These are phyloP conservation scores for Akabosia matsudoensis DNA, from an alignment of 1,140 invertebrate genomes.

Conservation along the genomic window DNA sequence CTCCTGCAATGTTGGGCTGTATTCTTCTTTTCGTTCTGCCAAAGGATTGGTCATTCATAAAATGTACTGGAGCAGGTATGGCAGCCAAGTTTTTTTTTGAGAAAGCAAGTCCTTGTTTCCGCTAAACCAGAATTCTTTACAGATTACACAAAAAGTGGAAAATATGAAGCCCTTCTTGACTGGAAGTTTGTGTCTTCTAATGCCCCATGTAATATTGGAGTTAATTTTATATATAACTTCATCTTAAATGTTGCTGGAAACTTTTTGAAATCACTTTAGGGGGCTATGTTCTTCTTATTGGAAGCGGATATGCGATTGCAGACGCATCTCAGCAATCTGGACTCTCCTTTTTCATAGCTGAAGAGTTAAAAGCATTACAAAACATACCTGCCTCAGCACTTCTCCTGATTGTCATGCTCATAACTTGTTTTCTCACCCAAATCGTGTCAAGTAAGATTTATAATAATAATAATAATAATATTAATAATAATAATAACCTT, in stretches of 20 bases:
- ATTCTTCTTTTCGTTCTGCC: conserved; percentile 77
- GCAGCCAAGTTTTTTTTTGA: conserved; percentile 68
- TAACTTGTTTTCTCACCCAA: conserved; percentile 53
- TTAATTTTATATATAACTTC: too few species aligned
- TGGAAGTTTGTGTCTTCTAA: conserved; percentile 74
- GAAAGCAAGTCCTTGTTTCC: too few species aligned
- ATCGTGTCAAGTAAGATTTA: conserved; percentile 53
- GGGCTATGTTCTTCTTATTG: conserved; percentile 46
- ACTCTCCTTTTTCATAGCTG: conserved; percentile 69
- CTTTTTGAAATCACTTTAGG: background rate
- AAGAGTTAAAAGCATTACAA: conserved; percentile 53
- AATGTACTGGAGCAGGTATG: conserved; percentile 51
- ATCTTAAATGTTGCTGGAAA: background rate
- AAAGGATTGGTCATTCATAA: conserved; percentile 59
- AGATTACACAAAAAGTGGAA: too few species aligned
- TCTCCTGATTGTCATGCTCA: conserved; percentile 49
- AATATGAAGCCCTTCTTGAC: conserved; percentile 61
- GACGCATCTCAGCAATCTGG: conserved; percentile 73
- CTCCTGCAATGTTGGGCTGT: conserved; percentile 73
- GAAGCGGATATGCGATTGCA: conserved; percentile 84
- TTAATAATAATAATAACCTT: too few species aligned
- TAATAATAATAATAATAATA: too few species aligned
- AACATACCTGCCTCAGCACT: conserved; percentile 49
- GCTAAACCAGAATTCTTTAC: too few species aligned
- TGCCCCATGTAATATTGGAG: conserved; percentile 69